Base-by-base conservation (phyloP, 2,888 invertebrate species). In the Hirtodrosophila cameraria region DNA sequence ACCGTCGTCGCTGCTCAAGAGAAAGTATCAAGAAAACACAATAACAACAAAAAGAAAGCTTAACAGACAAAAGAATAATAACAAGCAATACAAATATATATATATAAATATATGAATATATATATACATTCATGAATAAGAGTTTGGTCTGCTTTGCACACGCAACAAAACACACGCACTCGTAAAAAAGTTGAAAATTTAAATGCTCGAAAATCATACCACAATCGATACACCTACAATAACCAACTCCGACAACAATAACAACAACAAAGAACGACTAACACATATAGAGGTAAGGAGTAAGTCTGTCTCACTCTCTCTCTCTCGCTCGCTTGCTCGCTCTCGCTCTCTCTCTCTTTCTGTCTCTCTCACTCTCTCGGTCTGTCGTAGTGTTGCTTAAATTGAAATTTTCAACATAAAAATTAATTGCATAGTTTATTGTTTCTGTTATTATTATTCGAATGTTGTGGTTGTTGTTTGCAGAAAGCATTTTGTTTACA, bases 241-340 rank as follows among this genome's bases (percentile, higher is more conserved):
- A 54, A 49, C 52, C 45, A 58, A 50, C 45, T 42, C 25, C 54
- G 45, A 59, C 57, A 57, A 57, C 42, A 64, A 55, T 38, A 58
- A 61, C 36, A 41, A 38, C 60, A 36, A 58, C 50, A 54, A 68
- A 36, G 49, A 68, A 60, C 59, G 58, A 55, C 38, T 49, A 63
- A 55, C 75, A 82, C 79, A 61, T 59, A 33, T 65, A 58, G 74
- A 74, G 74, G 74, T 72, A 74, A 69, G 69, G 65, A 65, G 74
- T 65, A 74, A 60, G 69, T 65, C 72, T 57, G 43, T 60, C 58
- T 65, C 45, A 36, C 66, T 57, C 74, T 31, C 48, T 25, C 54
- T 38, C 54, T 38, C 25, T 55, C 23, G 46, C 46, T 38, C 18
- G 54, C 38, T 53, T 28, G 38, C 42, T 49, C 27, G 31, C 25